phyloP scores from a whole-genome alignment of 1,140 invertebrate species.

The Tyrophagus putrescentiae region DNA sequence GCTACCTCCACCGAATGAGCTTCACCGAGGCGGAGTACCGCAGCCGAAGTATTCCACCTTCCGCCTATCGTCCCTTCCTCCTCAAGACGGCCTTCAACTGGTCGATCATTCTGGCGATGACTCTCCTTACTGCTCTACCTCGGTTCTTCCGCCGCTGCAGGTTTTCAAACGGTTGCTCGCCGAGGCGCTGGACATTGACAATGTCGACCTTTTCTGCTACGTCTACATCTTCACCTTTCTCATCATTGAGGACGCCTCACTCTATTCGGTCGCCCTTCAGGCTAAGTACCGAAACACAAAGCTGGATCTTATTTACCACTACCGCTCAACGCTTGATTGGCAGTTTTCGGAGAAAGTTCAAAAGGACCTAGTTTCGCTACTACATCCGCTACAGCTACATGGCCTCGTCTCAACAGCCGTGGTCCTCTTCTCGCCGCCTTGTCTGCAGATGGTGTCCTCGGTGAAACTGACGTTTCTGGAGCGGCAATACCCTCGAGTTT shows the following conservation, averaged over 20 bases:
- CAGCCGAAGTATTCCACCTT: neutral
- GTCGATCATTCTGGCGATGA: neutral
- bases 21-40: neutral
- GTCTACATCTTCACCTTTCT: neutral
- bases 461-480: neutral
- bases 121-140: neutral
- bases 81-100: neutral
- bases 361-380: neutral
- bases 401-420: neutral
- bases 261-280: neutral
- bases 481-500: neutral
- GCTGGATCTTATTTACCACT: neutral
- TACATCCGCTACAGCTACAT: neutral
- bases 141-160: neutral
- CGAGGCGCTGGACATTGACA: neutral
- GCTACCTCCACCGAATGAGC: neutral
- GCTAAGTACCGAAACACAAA: neutral
- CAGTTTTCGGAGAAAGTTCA: neutral
- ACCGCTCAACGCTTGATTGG: neutral
- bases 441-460: neutral
- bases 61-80: neutral
- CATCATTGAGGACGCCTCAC: neutral
- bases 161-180: neutral
- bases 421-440: neutral
- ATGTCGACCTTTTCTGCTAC: neutral